Base-by-base conservation (phyloP, 23 tunicate species). In the Trididemnum clinides region DNA sequence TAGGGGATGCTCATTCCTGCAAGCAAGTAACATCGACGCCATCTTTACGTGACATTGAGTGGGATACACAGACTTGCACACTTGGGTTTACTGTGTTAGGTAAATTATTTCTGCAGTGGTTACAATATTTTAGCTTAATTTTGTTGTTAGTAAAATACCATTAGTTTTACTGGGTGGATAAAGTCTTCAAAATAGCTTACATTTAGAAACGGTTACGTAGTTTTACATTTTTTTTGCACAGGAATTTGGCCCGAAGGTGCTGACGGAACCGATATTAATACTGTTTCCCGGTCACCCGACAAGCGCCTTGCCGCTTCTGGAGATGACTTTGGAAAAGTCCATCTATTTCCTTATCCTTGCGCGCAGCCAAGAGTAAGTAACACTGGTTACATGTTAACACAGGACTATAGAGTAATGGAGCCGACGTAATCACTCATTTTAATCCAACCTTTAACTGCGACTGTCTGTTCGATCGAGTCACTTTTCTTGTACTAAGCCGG, bases 241-340 rank as follows among this genome's bases (percentile, higher is more conserved):
- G 97, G 97, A 27, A 80, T 96, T 0, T 96, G 99, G 99, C 99
- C 99, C 0, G 99, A 96, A 63, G 99, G 99, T 21, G 99, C 99
- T n/a, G 99, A 96, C 59, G 99, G 99, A 39, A 96, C 99, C 4
- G 99, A 96, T 57, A 84, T 95, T 20, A 96, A 96, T 76, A 51
- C 82, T 51, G 89, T 80, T 12, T 80, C 78, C 57, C 80, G 97
- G 44, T 91, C 94, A 44, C 54, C 72, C 50, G 91, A 94, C 39
- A 33, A 62, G 0, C 50, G 71, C 18, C 59, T 87, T 0, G 77
- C 91, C 33, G 96, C 90, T 1, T 44, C 93, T 72, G 96, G 96
- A 18, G 99, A 96, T 74, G 99, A 96, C 50, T 96, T 96, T 62
- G 99, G 99, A 29, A 91, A 96, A 87, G 97, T 96, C 34, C 93